Evolutionary conservation across 2,797 vertebrate genomes (phyloP).

Genomic region (Coregonus ussuriensis): DNA sequence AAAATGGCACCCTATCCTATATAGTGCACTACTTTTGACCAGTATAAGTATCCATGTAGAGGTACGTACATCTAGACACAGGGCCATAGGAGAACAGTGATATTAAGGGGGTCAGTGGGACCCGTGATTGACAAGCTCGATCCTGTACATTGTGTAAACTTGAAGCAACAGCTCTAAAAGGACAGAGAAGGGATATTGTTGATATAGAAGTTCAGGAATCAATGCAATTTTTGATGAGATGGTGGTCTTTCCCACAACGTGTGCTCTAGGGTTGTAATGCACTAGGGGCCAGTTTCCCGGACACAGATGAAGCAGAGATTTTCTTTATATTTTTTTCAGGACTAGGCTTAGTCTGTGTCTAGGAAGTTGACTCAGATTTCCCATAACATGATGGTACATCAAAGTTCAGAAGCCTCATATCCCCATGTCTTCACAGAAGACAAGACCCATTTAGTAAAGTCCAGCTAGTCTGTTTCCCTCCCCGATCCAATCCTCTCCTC

Average conservation of each 20-base stretch:
- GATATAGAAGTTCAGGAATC: not conserved
- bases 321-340: not conserved
- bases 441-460: not conserved
- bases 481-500: not conserved
- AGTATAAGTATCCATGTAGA: too few species aligned
- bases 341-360: not conserved
- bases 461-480: not conserved
- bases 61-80: too few species aligned
- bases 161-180: too few species aligned
- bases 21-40: too few species aligned
- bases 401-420: not conserved
- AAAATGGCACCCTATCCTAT: too few species aligned
- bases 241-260: not conserved
- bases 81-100: too few species aligned
- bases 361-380: not conserved
- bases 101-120: too few species aligned
- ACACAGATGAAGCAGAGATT: not conserved
- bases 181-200: not conserved
- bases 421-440: not conserved
- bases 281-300: not conserved
- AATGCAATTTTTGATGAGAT: not conserved
- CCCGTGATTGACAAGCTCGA: too few species aligned
- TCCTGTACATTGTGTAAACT: too few species aligned
- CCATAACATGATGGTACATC: not conserved
- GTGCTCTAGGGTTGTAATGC: not conserved